phyloP scores from a whole-genome alignment of 2,888 invertebrate genomes.

The Ametastegia equiseti region DNA sequence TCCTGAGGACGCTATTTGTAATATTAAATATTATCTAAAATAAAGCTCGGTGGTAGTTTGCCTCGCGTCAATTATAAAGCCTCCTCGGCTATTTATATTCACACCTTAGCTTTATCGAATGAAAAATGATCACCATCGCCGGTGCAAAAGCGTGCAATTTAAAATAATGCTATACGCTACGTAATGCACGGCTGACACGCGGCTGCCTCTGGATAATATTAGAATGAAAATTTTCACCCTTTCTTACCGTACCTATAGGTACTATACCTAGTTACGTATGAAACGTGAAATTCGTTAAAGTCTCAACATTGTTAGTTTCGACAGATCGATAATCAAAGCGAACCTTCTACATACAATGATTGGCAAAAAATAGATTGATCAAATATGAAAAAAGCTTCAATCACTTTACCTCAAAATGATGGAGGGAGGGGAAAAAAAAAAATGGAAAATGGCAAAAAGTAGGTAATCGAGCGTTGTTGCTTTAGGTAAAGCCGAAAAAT shows the following conservation, averaged over 20 bases:
- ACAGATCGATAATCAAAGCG: no score
- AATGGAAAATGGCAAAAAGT: background rate
- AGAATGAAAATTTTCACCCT: constrained; percentile 1
- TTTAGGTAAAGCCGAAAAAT: background rate
- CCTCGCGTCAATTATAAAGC: constrained; percentile 4
- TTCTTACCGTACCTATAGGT: background rate
- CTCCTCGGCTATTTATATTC: constrained; percentile 38
- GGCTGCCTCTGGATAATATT: constrained; percentile 6
- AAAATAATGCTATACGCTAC: constrained; percentile 28
- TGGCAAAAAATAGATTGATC: background rate
- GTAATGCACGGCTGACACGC: constrained; percentile 45
- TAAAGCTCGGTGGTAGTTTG: background rate
- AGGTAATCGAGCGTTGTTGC: background rate
- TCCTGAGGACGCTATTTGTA: background rate
- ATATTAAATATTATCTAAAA: background rate
- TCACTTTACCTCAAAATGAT: background rate
- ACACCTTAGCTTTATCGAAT: constrained; percentile 34
- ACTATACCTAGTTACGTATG: background rate
- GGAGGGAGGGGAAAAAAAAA: no score
- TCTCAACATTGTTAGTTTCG: background rate
- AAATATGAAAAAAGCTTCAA: background rate
- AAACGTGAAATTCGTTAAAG: background rate
- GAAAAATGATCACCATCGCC: constrained; percentile 36
- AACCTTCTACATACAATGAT: background rate
- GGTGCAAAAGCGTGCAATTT: constrained; percentile 44